Conservation (phyloP, 1,140 invertebrate species). For the Scaptomyza montana region DNA sequence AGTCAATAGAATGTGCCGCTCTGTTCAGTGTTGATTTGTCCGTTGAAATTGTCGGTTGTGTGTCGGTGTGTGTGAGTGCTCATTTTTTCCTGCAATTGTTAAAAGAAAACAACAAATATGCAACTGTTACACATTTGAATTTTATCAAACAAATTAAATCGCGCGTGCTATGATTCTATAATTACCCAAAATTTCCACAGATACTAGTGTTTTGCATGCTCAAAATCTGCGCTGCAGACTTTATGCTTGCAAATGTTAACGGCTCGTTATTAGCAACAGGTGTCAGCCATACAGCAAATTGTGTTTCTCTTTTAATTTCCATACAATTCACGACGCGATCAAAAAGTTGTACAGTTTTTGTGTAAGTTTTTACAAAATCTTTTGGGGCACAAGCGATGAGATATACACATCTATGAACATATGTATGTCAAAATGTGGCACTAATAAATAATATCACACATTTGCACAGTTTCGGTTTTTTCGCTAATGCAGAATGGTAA, state of each 20-base stretch:
- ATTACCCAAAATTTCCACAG: slow-evolving; percentile 39
- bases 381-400: not conserved
- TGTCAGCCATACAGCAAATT: slow-evolving; percentile 29
- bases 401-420: not conserved
- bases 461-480: slow-evolving; percentile 51
- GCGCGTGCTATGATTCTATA: slow-evolving; percentile 60
- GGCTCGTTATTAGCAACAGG: slow-evolving; percentile 63
- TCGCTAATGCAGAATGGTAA: slow-evolving; percentile 65
- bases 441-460: slow-evolving; percentile 75
- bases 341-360: slow-evolving; percentile 30
- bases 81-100: slow-evolving; percentile 8
- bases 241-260: slow-evolving; percentile 40
- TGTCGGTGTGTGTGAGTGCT: slow-evolving; percentile 37
- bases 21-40: slow-evolving; percentile 46
- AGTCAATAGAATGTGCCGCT: slow-evolving; percentile 39
- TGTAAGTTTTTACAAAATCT: slow-evolving; percentile 24
- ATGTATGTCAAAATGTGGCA: slow-evolving; percentile 69
- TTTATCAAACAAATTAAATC: slow-evolving; percentile 54
- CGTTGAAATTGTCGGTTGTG: slow-evolving; percentile 53
- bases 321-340: not conserved
- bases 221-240: slow-evolving; percentile 36
- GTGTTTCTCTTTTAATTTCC: slow-evolving; percentile 17
- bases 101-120: slow-evolving; percentile 18
- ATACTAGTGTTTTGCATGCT: slow-evolving; percentile 54
- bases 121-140: slow-evolving; percentile 39